Conservation (phyloP, 2,888 invertebrate genomes). For the Caenorhabditis drosophilae region DNA sequence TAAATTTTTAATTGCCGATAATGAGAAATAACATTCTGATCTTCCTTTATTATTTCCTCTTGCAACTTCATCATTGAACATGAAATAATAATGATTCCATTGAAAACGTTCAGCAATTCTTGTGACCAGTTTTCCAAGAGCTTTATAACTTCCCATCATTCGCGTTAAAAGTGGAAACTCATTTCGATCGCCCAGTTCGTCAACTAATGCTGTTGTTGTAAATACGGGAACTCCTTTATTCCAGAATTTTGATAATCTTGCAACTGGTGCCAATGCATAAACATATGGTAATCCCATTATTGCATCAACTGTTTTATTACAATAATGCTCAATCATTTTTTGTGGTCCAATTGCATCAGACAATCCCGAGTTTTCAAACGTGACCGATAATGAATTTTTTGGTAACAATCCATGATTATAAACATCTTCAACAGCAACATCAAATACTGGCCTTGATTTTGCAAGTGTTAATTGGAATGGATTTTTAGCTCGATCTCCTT, state of each 20-base stretch:
- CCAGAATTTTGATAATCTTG: conserved; percentile 73
- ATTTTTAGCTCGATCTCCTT: conserved; percentile 55
- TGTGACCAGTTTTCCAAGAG: conserved; percentile 54
- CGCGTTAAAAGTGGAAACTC: conserved; percentile 82
- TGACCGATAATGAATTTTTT: conserved; percentile 40
- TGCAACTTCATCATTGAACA: conserved; percentile 60
- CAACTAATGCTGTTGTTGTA: conserved; percentile 82
- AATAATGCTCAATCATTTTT: conserved; percentile 63
- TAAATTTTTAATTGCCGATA: conserved; percentile 65
- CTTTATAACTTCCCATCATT: conserved; percentile 80
- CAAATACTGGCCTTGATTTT: conserved; percentile 64
- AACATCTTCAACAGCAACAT: conserved; percentile 65
- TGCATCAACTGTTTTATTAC: conserved; percentile 75
- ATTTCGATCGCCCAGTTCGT: conserved; percentile 78
- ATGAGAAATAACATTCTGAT: conserved; percentile 63
- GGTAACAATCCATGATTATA: conserved; percentile 44
- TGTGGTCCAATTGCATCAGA: conserved; percentile 66
- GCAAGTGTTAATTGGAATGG: conserved; percentile 61
- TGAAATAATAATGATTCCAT: conserved; percentile 74
- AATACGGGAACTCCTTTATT: conserved; percentile 77
- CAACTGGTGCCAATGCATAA: conserved; percentile 85
- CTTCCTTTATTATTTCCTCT: conserved; percentile 53
- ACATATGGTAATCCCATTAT: conserved; percentile 87
- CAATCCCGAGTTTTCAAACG: conserved; percentile 61
- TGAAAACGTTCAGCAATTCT: conserved; percentile 71